Base-by-base conservation (phyloP, 92 coral and sea anemone genomes). In the Phenganax marumi region DNA sequence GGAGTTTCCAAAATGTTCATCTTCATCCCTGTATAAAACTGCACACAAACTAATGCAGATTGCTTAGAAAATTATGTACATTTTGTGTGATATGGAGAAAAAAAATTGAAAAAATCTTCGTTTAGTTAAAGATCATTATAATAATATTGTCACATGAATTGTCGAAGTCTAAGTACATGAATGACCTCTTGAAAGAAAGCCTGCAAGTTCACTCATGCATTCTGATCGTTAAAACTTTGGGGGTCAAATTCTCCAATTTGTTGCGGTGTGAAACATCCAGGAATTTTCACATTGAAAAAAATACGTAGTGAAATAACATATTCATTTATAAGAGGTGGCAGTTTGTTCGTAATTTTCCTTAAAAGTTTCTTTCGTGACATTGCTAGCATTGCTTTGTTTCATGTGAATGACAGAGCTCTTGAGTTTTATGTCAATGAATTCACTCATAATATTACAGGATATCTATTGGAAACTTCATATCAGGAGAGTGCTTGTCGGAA, bases 121-220 rank as follows among this genome's bases (percentile, higher is more conserved):
- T 33, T 33, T 33, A 33, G 43, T 33, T 5, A 1, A 5, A 33
- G 43, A 33, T 33, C 43, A 33, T 33, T 66, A 49, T 25, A 66
- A 66, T 66, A 25, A 24, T 66, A 33, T 66, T 66, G 72, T 66
- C 72, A 66, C 72, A 66, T 66, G 72, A 66, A 66, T 66, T 66
- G 25, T 66, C 50, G n/a, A 66, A 47, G 43, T 33, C 43, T 33
- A 33, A 33, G 43, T 33, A 33, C 43, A 33, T 33, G 43, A 33
- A 66, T 25, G 26, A 66, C 43, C 50, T 33, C 50, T 66, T 66
- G 10, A 66, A 25, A 66, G 16, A 7, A 25, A 47, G 43, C 72
- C 24, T 66, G 5, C 14, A 14, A 10, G 9, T 66, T 66, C 72
- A 66, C 17, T 66, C 50, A 66, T 66, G 72, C 72, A 16, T 24